Conservation (phyloP, 2,113 vertebrate genomes). For the Periophthalmus modestus region DNA sequence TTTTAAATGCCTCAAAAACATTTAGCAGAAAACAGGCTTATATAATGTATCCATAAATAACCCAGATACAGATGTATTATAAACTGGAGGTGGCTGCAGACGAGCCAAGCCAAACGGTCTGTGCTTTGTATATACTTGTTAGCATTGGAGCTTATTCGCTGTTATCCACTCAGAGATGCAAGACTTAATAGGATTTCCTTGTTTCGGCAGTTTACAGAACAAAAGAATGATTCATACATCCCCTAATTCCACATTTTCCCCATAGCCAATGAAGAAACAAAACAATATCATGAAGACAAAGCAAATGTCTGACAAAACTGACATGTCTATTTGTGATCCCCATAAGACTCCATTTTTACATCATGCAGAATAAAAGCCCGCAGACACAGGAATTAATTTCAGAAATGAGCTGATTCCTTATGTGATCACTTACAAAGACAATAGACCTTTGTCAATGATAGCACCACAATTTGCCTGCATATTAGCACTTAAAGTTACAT, state of each 20-base stretch:
- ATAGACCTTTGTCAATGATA: background rate
- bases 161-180: constrained; percentile 36
- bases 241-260: constrained; percentile 36
- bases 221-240: constrained; percentile 45
- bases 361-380: constrained; percentile 24
- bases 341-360: constrained; percentile 32
- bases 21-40: background rate
- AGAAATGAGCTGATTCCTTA: constrained; percentile 42
- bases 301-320: constrained; percentile 21
- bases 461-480: background rate
- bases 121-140: constrained; percentile 31
- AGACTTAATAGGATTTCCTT: constrained; percentile 58
- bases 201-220: constrained; percentile 49
- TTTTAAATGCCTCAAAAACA: background rate
- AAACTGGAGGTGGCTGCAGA: background rate
- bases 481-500: background rate
- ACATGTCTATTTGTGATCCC: constrained; percentile 25
- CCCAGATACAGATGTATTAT: background rate
- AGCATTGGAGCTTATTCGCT: constrained; percentile 32
- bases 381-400: constrained; percentile 62
- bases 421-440: constrained; percentile 33
- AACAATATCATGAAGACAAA: constrained; percentile 34
- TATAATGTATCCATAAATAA: constrained; percentile 2
- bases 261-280: constrained; percentile 38
- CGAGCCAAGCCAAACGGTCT: constrained; percentile 19